Percentiles rank a stretch among this genome's conserved stretches.
Conservation (phyloP, 53 echinoderm and acorn worm species). For the Actinopyga echinites region DNA sequence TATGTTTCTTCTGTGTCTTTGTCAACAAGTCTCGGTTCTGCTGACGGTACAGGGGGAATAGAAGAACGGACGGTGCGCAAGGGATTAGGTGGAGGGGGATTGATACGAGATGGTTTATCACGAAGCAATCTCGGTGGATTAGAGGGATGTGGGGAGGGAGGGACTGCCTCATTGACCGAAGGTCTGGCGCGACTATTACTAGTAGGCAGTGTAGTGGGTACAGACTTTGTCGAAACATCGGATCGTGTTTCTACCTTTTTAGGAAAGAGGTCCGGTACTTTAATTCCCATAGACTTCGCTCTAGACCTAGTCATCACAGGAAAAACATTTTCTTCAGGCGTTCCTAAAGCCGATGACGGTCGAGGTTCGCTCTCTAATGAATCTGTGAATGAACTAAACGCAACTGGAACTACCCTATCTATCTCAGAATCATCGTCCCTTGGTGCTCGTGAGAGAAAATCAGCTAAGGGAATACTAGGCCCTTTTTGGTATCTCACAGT, state of each 20-base stretch:
- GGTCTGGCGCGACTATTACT: too few relatives aligned
- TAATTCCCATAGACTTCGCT: too few relatives aligned
- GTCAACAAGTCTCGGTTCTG: too few relatives aligned
- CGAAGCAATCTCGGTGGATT: background rate
- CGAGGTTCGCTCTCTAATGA: too few relatives aligned
- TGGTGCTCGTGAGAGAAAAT: slow-evolving; percentile 20
- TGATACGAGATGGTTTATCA: background rate
- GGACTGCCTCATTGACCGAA: too few relatives aligned
- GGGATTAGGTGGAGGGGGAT: background rate
- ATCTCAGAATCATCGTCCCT: background rate
- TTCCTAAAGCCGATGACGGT: too few relatives aligned
- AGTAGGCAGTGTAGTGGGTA: too few relatives aligned
- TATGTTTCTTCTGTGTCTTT: background rate
- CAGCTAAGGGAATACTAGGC: slow-evolving; percentile 9
- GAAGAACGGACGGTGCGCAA: background rate
- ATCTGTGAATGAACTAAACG: background rate
- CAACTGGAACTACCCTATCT: background rate
- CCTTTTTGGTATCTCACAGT: background rate
- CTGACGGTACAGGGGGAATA: background rate
- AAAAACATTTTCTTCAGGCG: too few relatives aligned
- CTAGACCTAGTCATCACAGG: too few relatives aligned
- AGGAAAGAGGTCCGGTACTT: too few relatives aligned
- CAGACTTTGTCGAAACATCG: too few relatives aligned
- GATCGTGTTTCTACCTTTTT: too few relatives aligned
- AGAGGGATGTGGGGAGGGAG: background rate